Percentiles rank a stretch among this genome's conserved stretches.
phyloP scores from a whole-genome alignment of 2,113 vertebrate genomes.

The Oreotrochilus melanogaster region DNA sequence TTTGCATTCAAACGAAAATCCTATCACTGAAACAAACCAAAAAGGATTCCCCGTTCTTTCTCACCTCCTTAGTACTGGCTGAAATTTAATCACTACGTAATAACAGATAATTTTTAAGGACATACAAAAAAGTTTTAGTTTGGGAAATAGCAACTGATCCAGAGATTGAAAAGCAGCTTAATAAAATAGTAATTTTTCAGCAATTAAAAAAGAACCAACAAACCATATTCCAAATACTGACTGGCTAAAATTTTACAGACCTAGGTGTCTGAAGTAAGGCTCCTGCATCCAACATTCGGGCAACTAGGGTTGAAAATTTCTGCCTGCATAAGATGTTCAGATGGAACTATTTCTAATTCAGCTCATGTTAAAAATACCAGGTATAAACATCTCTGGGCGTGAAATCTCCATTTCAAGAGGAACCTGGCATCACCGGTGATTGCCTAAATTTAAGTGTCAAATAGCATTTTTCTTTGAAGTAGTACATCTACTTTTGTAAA shows the following conservation, averaged over 20 bases:
- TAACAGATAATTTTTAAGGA: constrained; percentile 48
- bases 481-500: constrained; percentile 83
- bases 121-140: constrained; percentile 33
- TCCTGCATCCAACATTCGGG: background rate
- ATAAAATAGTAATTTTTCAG: constrained; percentile 64
- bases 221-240: constrained; percentile 53
- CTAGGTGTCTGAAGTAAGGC: constrained; percentile 46
- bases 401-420: constrained; percentile 72
- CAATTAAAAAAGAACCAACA: constrained; percentile 59
- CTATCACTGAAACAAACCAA: background rate
- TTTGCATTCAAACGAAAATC: background rate
- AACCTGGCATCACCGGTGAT: constrained; percentile 72
- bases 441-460: constrained; percentile 72
- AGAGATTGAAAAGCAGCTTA: constrained; percentile 73
- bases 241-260: constrained; percentile 68
- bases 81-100: constrained; percentile 34
- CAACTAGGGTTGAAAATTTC: constrained; percentile 44
- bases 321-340: constrained; percentile 63
- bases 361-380: constrained; percentile 67
- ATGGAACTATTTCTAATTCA: constrained; percentile 66
- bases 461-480: constrained; percentile 78
- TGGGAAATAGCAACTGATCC: constrained; percentile 71
- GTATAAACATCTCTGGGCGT: constrained; percentile 62
- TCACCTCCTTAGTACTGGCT: background rate
- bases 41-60: background rate